Evolutionary conservation across 2,113 vertebrate genomes (phyloP).

Genomic region (Heliornis fulica): DNA sequence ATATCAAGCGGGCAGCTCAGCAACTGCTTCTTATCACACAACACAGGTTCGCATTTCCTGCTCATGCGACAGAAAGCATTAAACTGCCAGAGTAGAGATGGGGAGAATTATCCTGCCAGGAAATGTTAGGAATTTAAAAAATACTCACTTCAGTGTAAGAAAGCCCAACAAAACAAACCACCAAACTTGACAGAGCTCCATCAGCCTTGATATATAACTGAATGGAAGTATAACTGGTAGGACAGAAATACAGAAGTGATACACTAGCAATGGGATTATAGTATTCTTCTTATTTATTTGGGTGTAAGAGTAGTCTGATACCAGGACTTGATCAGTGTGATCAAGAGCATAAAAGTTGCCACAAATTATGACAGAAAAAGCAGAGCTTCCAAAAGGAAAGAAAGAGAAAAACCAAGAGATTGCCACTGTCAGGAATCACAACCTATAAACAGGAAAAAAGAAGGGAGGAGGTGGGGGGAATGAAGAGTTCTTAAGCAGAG

Average conservation of each 20-base stretch:
- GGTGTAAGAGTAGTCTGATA: background rate
- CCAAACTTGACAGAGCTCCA: background rate
- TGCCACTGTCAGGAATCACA: background rate
- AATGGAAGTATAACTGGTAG: background rate
- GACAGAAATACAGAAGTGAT: background rate
- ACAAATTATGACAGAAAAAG: background rate
- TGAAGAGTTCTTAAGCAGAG: background rate
- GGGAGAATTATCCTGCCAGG: background rate
- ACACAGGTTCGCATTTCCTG: background rate
- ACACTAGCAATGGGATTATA: background rate
- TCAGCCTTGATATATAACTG: background rate
- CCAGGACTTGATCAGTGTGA: background rate
- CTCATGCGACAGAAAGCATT: background rate
- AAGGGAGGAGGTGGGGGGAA: rapidly evolving
- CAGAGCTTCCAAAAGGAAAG: background rate
- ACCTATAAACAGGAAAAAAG: background rate
- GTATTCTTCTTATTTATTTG: background rate
- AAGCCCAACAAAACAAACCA: background rate
- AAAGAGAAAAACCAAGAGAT: background rate
- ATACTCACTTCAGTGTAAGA: background rate
- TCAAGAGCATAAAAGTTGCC: background rate
- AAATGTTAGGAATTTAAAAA: background rate
- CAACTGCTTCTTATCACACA: background rate
- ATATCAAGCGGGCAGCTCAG: background rate
- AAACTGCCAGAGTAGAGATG: background rate